Conservation (phyloP, 2,888 invertebrate genomes). For the Scaptomyza tumidula region DNA sequence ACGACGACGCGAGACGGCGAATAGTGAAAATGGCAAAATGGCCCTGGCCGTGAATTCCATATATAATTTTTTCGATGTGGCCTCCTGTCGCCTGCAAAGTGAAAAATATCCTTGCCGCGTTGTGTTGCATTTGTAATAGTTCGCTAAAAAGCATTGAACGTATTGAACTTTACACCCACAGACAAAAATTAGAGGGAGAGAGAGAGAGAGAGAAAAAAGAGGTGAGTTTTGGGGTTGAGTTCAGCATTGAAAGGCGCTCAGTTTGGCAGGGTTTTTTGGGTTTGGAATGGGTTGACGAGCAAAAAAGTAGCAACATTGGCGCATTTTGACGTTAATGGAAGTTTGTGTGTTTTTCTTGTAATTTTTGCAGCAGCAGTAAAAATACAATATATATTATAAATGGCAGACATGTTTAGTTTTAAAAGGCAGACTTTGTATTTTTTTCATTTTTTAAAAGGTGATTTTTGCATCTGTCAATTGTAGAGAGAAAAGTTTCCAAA, state of each 20-base stretch:
- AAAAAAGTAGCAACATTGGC: slow-evolving; percentile 24
- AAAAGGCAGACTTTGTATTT: slow-evolving; percentile 20
- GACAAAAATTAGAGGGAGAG: background rate
- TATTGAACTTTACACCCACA: slow-evolving; percentile 48
- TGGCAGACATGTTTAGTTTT: slow-evolving; percentile 61
- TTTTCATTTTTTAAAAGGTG: background rate
- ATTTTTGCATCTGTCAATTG: slow-evolving; percentile 13
- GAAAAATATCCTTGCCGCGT: slow-evolving; percentile 75
- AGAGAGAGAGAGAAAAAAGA: background rate
- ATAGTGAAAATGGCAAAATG: slow-evolving; percentile 32
- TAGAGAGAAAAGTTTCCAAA: background rate
- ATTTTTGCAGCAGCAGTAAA: slow-evolving; percentile 16
- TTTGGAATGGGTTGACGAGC: slow-evolving; percentile 2
- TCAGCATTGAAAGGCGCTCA: background rate
- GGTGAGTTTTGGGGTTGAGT: slow-evolving; percentile 11
- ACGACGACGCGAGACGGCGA: slow-evolving; percentile 16
- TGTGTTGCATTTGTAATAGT: slow-evolving; percentile 70
- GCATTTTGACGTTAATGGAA: slow-evolving; percentile 62
- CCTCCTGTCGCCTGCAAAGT: slow-evolving; percentile 53
- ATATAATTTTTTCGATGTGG: slow-evolving; percentile 69
- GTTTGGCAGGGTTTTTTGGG: slow-evolving; percentile 3
- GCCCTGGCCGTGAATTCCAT: slow-evolving; percentile 78
- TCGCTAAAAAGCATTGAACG: slow-evolving; percentile 47
- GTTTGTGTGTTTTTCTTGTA: background rate
- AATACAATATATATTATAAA: slow-evolving; percentile 57